Evolutionary conservation across 2,113 vertebrate species (phyloP), one percentile per base, ranked within the genome.

Genomic region (Varanus komodoensis): DNA sequence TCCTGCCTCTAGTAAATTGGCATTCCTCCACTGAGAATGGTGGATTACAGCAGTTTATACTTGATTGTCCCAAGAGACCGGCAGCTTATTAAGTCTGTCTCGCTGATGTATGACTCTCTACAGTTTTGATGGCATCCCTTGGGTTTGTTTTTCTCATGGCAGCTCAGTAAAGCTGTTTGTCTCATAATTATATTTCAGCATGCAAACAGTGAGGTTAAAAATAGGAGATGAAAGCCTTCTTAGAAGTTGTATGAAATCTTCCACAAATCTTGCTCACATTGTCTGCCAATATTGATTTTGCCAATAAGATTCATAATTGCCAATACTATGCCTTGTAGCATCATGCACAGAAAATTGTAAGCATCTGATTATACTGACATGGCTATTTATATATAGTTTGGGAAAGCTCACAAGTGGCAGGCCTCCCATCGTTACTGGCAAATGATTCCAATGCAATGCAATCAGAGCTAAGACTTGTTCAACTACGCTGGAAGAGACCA

Each of bases 251-350:
- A 75, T 1, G 87, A 93, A 93, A 92, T 1, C 9, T 92, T 34
- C 1, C 38, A 68, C 14, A 83, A 32, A 89, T 32, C 34, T 14
- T 75, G 52, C 61, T 89, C 83, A 92, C 86, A 88, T 90, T 92
- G 82, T 83, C 89, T 89, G 48, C 50, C 64, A 91, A 25, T 93
- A 92, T 88, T 79, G 68, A 92, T 90, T 93, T 95, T 94, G 17
- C 64, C 93, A 92, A 92, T 93, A 94, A 93, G 12, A 0, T 19
- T 86, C 27, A 67, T 90, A 90, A 91, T 92, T 92, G 84, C 23
- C 48, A 61, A 89, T 50, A 92, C 48, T 17, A 87, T 0, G 0
- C 44, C 89, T 34, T 48, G 95, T 90, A 4, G 0, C 77, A 91
- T 61, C 0, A 69, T 88, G 0, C n/a, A 15, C 32, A 90, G 84